Evolutionary conservation across 2,113 vertebrate genomes (phyloP).

Genomic region (Pterocles orientalis): DNA sequence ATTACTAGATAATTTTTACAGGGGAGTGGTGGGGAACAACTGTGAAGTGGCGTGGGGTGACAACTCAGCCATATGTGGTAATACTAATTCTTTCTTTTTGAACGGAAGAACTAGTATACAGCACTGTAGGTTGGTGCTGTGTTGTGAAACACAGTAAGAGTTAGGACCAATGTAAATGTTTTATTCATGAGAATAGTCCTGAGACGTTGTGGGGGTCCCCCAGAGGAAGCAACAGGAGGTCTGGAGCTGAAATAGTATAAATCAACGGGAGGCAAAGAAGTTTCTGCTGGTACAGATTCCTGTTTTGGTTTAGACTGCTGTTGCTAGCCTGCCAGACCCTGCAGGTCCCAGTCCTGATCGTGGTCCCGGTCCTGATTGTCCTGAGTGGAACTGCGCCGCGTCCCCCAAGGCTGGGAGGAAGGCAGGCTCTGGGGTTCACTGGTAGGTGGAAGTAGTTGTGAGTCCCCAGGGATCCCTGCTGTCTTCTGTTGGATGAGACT

Average conservation of each 20-base stretch:
- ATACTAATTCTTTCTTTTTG: neutral
- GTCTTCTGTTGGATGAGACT: neutral
- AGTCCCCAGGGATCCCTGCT: neutral
- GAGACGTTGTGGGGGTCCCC: neutral
- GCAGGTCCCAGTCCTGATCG: neutral
- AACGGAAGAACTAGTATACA: neutral
- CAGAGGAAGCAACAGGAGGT: neutral
- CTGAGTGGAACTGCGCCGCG: fast-evolving
- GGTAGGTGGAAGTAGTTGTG: neutral
- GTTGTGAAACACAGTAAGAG: neutral
- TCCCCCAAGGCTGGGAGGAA: neutral
- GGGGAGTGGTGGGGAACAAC: neutral
- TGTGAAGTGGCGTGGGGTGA: neutral
- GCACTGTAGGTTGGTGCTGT: neutral
- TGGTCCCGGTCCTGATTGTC: fast-evolving
- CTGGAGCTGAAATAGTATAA: neutral
- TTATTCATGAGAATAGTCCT: neutral
- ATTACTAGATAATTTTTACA: neutral
- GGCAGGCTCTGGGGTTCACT: neutral
- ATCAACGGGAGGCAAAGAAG: neutral
- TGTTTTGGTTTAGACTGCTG: neutral
- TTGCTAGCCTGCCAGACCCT: neutral
- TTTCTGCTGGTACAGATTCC: neutral
- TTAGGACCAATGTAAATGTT: neutral
- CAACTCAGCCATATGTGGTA: neutral